Conservation (phyloP, 2,797 vertebrate species). For the Aplochiton taeniatus region DNA sequence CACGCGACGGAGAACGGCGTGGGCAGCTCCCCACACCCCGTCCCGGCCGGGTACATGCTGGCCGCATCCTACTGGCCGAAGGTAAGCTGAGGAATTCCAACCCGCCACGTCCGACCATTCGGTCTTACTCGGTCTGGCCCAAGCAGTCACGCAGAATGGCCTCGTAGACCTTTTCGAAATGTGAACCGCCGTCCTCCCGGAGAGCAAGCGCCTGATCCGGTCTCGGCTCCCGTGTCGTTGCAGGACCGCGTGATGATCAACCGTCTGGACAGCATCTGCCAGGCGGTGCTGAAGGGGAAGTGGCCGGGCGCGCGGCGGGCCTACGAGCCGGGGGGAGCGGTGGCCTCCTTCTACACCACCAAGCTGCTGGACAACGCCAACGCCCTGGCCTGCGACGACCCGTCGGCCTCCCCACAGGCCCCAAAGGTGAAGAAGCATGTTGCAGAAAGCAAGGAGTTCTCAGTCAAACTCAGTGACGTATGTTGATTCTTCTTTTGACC, state of each 20-base stretch:
- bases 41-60: constrained; percentile 92
- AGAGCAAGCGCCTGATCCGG: not conserved
- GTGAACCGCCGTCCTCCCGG: too few relatives aligned
- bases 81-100: constrained; percentile 73
- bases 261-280: constrained; percentile 96
- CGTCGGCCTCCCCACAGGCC: constrained; percentile 90
- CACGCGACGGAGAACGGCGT: constrained; percentile 89
- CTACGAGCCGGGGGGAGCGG: constrained; percentile 86
- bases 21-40: constrained; percentile 78
- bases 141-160: too few relatives aligned
- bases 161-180: too few relatives aligned
- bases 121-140: too few relatives aligned
- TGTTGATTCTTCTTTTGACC: constrained; percentile 92
- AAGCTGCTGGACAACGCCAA: constrained; percentile 89
- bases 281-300: constrained; percentile 95
- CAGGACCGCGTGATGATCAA: constrained; percentile 99
- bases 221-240: not conserved
- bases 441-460: constrained; percentile 99
- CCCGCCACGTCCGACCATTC: too few relatives aligned
- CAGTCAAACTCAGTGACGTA: constrained; percentile 99
- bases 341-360: constrained; percentile 98
- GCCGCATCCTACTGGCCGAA: constrained; percentile 98
- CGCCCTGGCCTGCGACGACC: constrained; percentile 85
- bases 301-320: constrained; percentile 89
- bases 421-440: constrained; percentile 99